Base-by-base conservation (phyloP, 2,113 vertebrate species). In the Athene cunicularia region DNA sequence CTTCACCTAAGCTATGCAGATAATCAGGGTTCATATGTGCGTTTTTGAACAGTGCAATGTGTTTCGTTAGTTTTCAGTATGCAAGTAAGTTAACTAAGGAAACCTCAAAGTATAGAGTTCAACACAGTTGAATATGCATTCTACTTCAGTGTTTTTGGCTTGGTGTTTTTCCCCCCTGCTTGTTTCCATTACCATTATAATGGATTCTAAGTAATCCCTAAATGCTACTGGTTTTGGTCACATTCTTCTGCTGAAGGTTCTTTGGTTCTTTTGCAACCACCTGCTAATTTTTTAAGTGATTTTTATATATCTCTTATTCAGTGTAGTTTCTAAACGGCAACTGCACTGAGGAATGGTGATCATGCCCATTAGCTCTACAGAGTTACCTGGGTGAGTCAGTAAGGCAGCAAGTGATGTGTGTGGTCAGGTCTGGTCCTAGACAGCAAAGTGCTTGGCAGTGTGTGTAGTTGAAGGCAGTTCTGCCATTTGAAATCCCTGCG, bases 291-390 rank as follows among this genome's bases (percentile, higher is more conserved):
- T 39, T 27, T 35, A 68, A 75, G 73, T 84, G 11, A 4, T 37
- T 79, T 70, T 41, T 47, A 22, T 55, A 8, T 37, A 2, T n/a
- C 6, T 22, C 9, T 59, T n/a, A 52, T 24, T n/a, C 43, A 45
- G 9, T 47, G n/a, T 45, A 41, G n/a, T 49, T 86, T 74, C 75
- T 64, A 63, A 77, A 21, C 11, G 59, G 19, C 39, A 37, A 2
- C 60, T n/a, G 50, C 21, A 53, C 17, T 49, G 75, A 58, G 63
- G n/a, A 49, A 5, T 2, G 27, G 9, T 22, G 3, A 32, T 47
- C 16, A 2, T 30, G 21, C 30, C 21, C 14, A 4, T 35, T 22
- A 56, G 32, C 28, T 20, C 41, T 18, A 1, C 0, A 3, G 22
- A 58, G 19, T 47, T 32, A 14, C 37, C 16, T 18, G 52, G 30